Conservation (phyloP, 2,113 vertebrate species). For the Chloropsis cyanopogon region DNA sequence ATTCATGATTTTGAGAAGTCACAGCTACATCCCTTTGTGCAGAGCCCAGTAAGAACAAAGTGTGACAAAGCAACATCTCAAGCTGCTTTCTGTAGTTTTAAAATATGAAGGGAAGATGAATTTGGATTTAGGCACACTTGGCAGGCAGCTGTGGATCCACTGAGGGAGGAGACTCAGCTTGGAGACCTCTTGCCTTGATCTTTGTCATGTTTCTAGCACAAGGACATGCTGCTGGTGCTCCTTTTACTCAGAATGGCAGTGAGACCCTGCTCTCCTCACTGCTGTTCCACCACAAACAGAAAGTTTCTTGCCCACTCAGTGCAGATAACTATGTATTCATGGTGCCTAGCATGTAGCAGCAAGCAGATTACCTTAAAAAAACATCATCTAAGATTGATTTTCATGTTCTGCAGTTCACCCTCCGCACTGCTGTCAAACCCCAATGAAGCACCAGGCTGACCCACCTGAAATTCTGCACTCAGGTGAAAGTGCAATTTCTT, state of each 20-base stretch:
- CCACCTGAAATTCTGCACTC: neutral
- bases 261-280: neutral
- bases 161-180: neutral
- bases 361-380: neutral
- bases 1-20: neutral
- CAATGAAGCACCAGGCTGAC: neutral
- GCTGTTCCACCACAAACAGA: neutral
- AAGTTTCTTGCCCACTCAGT: neutral
- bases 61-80: neutral
- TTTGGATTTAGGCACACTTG: neutral
- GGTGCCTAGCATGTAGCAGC: neutral
- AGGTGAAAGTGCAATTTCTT: fast-evolving
- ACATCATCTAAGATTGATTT: neutral
- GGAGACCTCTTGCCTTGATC: neutral
- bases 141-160: neutral
- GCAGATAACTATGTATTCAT: fast-evolving
- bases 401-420: neutral
- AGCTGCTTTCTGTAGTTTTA: neutral
- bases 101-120: neutral
- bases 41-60: neutral
- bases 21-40: neutral
- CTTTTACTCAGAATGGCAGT: neutral
- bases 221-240: fast-evolving
- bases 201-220: neutral
- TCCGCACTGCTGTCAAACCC: neutral